Percentiles rank a stretch among this genome's conserved stretches.
Conservation (phyloP, 1,140 invertebrate genomes). For the Mesaphorura yosii region DNA sequence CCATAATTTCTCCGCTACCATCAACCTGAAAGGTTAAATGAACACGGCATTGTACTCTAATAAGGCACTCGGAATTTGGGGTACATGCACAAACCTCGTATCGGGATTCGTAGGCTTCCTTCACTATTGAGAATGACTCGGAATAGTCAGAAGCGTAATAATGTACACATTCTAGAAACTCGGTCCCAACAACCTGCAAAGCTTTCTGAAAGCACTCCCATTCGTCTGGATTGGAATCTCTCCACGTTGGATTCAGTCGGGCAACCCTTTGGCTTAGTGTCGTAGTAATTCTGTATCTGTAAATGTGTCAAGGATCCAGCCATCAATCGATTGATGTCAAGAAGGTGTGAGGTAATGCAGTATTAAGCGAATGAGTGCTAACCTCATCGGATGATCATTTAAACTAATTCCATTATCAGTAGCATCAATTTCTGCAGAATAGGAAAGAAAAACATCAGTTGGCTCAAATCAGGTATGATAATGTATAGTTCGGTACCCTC, state of each 20-base stretch:
- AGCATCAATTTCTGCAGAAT: conserved; percentile 68
- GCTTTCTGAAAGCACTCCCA: conserved; percentile 54
- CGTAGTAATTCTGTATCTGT: conserved; percentile 65
- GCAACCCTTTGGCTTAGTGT: conserved; percentile 61
- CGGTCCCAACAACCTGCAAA: conserved; percentile 60
- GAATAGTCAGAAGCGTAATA: conserved; percentile 64
- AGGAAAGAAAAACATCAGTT: conserved; percentile 40
- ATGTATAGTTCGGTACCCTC: conserved; percentile 90
- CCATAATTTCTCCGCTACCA: conserved; percentile 63
- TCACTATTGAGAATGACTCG: conserved; percentile 42
- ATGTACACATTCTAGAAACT: conserved; percentile 64
- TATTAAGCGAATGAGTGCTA: background rate
- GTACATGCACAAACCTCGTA: no score
- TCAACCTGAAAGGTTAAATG: conserved; percentile 45
- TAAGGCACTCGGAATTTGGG: no score
- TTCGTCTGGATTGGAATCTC: conserved; percentile 45
- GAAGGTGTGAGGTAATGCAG: background rate
- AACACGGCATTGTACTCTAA: no score
- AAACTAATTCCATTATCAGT: conserved; percentile 63
- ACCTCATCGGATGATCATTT: conserved; percentile 24
- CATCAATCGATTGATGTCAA: background rate
- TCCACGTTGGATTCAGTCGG: conserved; percentile 79
- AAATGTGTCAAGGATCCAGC: conserved; percentile 13
- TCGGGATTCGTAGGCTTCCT: conserved; percentile 55
- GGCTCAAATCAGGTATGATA: conserved; percentile 62